A percentile compares a stretch with the other conserved stretches of the same genome.
Conservation (phyloP, 35 echinoderm and acorn worm genomes). For the Lytechinus pictus region DNA sequence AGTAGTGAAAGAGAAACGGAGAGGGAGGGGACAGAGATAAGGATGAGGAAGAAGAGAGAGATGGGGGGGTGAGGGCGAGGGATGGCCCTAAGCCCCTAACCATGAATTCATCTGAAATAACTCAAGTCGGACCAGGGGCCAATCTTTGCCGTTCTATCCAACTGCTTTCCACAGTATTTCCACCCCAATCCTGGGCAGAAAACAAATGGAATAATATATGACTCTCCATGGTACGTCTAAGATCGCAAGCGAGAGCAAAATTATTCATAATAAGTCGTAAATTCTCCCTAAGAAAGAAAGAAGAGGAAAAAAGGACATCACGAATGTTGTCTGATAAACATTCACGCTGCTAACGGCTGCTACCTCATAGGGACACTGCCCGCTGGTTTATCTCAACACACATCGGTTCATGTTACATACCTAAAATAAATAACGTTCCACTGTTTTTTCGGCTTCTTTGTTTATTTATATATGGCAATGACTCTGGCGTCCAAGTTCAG, state of each 20-base stretch:
- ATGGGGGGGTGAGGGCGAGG: background rate
- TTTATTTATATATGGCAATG: background rate
- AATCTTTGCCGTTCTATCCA: background rate
- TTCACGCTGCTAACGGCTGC: conserved; percentile 17
- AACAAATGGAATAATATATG: conserved; percentile 3
- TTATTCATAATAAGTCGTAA: background rate
- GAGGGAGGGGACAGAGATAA: too few relatives aligned
- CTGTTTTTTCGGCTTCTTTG: background rate
- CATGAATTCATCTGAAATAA: background rate
- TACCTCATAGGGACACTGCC: conserved; percentile 20
- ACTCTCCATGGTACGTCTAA: background rate
- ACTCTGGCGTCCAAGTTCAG: background rate
- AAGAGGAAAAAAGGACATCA: background rate
- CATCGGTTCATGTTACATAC: conserved; percentile 3
- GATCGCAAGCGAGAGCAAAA: background rate
- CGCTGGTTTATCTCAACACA: background rate
- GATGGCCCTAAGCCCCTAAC: too few relatives aligned
- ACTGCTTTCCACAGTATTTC: background rate
- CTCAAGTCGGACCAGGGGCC: background rate
- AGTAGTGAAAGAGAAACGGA: too few relatives aligned
- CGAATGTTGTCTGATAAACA: conserved; percentile 1
- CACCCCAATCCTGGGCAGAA: background rate
- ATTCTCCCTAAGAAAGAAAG: background rate
- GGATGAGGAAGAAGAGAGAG: background rate
- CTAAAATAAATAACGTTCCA: background rate